Evolutionary conservation across 2,888 invertebrate genomes (phyloP).

Genomic region (Nowickia ferox): DNA sequence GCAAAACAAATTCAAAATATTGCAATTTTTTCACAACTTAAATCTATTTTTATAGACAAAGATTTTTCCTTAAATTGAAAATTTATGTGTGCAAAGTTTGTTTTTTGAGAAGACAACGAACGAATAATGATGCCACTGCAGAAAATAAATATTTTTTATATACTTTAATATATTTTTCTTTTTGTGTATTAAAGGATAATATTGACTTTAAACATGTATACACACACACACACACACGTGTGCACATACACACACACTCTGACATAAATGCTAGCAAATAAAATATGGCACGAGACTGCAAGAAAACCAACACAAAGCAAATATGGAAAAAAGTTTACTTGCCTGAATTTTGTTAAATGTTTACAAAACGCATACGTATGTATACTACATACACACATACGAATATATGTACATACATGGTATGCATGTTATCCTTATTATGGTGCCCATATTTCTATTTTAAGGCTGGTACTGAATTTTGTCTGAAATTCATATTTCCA

Average conservation of each 20-base stretch:
- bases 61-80: constrained; percentile 37
- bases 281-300: constrained; percentile 8
- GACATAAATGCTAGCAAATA: constrained; percentile 3
- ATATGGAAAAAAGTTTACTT: constrained; percentile 23
- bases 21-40: constrained; percentile 43
- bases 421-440: constrained; percentile 4
- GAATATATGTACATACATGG: not conserved
- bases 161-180: not conserved
- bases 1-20: constrained; percentile 45
- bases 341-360: constrained; percentile 53
- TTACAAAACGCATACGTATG: constrained; percentile 5
- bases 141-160: constrained; percentile 34
- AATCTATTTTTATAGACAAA: constrained; percentile 39
- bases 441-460: not conserved
- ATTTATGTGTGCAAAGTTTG: constrained; percentile 20
- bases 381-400: not conserved
- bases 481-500: no score
- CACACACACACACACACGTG: not conserved
- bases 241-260: not conserved
- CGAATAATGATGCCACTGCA: constrained; percentile 5
- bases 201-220: constrained; percentile 42
- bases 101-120: not conserved
- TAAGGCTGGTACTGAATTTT: no score
- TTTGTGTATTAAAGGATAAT: constrained; percentile 34
- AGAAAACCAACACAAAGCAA: constrained; percentile 26